phyloP scores from a whole-genome alignment of 2,888 invertebrate species.

The Dynastes maya region DNA sequence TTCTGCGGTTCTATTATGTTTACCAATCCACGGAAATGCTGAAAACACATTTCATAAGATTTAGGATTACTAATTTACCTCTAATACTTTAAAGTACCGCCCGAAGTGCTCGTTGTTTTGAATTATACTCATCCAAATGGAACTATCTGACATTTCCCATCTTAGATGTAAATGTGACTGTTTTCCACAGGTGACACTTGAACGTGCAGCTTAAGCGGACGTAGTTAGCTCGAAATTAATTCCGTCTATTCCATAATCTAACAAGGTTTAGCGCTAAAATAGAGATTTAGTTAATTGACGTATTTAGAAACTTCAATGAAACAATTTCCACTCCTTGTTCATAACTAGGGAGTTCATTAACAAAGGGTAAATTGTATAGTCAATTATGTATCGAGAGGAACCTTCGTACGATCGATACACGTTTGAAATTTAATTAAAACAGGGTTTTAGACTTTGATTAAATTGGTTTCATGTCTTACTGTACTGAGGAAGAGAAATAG shows the following conservation, averaged over 20 bases:
- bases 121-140: neutral
- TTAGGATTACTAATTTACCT: neutral
- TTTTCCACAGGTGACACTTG: slow-evolving; percentile 16
- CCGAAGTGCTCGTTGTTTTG: neutral
- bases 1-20: too few relatives aligned
- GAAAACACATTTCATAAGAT: too few relatives aligned
- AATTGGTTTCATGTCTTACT: neutral
- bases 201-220: neutral
- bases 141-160: neutral
- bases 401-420: slow-evolving; percentile 2
- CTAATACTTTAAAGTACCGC: neutral
- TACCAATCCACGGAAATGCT: too few relatives aligned
- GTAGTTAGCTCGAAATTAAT: slow-evolving; percentile 28
- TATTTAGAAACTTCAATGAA: slow-evolving; percentile 30
- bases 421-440: slow-evolving; percentile 16
- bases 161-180: neutral
- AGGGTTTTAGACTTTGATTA: neutral
- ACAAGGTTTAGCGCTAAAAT: slow-evolving; percentile 20
- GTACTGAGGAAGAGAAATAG: too few relatives aligned
- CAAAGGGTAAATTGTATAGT: slow-evolving; percentile 5
- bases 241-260: slow-evolving; percentile 20
- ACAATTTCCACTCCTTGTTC: slow-evolving; percentile 11
- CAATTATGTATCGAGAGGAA: neutral
- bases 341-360: slow-evolving; percentile 12
- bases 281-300: slow-evolving; percentile 34